Evolutionary conservation across 2,797 vertebrate species (phyloP).

Genomic region (Hypotaenidia okinawae): DNA sequence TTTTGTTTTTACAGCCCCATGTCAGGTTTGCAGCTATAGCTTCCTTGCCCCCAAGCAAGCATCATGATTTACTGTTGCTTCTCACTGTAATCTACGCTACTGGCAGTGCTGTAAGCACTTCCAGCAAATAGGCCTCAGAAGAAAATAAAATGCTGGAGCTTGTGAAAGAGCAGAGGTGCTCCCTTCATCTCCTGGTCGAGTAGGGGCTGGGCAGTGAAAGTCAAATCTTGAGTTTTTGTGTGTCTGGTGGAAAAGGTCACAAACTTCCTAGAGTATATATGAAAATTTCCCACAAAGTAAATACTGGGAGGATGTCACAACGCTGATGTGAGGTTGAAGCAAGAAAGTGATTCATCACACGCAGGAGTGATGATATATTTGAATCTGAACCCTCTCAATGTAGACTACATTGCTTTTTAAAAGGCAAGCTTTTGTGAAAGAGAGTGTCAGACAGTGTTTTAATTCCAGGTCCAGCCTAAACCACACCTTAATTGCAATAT

Average conservation of each 20-base stretch:
- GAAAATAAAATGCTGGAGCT: neutral
- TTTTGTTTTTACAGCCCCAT: neutral
- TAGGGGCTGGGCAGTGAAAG: neutral
- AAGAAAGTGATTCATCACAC: neutral
- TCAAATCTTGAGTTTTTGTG: neutral
- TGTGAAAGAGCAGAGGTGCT: neutral
- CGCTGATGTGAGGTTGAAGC: neutral
- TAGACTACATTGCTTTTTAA: neutral
- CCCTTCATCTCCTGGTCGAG: neutral
- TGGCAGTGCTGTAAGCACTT: neutral
- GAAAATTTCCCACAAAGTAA: neutral
- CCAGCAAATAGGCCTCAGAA: neutral
- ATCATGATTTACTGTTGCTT: neutral
- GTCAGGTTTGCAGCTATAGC: neutral
- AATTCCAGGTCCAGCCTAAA: neutral
- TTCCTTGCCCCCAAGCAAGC: conserved; percentile 15
- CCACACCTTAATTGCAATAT: neutral
- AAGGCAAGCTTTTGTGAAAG: neutral
- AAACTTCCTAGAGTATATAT: neutral
- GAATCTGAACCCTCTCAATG: neutral
- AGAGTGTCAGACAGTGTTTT: neutral
- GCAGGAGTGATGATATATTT: neutral
- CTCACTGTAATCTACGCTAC: neutral
- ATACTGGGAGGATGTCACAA: neutral
- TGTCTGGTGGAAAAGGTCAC: neutral